Percentiles rank a stretch among this genome's conserved stretches.
phyloP scores from a whole-genome alignment of 2,888 invertebrate species.

The Tachina grossa region DNA sequence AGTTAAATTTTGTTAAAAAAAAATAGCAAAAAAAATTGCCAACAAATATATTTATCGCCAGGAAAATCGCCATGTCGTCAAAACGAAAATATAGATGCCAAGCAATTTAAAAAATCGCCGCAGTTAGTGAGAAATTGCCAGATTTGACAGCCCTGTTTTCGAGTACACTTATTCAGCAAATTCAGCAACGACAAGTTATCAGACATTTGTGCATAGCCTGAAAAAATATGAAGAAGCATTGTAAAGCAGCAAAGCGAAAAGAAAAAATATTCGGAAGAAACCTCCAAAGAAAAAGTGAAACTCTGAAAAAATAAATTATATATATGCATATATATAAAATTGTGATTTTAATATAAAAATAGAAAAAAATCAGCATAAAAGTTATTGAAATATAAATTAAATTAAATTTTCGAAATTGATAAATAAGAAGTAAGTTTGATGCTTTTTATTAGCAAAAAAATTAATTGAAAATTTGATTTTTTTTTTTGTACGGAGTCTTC shows the following conservation, averaged over 20 bases:
- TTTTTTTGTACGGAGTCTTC: slow-evolving; percentile 44
- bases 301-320: slow-evolving; percentile 29
- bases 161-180: slow-evolving; percentile 17
- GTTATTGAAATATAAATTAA: slow-evolving; percentile 38
- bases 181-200: slow-evolving; percentile 40
- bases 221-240: slow-evolving; percentile 58
- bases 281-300: slow-evolving; percentile 66
- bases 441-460: slow-evolving; percentile 21
- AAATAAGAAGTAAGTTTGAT: slow-evolving; percentile 65
- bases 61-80: too few relatives aligned
- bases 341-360: slow-evolving; percentile 62
- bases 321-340: slow-evolving; percentile 49
- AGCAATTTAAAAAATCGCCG: background rate
- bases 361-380: slow-evolving; percentile 50
- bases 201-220: slow-evolving; percentile 37
- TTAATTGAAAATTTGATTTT: slow-evolving; percentile 24
- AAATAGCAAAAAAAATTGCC: too few relatives aligned
- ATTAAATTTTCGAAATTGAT: slow-evolving; percentile 49
- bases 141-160: too few relatives aligned
- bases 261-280: slow-evolving; percentile 60
- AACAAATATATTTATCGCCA: too few relatives aligned
- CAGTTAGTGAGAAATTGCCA: background rate
- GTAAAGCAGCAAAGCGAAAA: slow-evolving; percentile 43
- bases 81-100: too few relatives aligned
- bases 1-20: too few relatives aligned